phyloP scores from a whole-genome alignment of 53 echinoderm and acorn worm species.

The Zoroaster sp. region DNA sequence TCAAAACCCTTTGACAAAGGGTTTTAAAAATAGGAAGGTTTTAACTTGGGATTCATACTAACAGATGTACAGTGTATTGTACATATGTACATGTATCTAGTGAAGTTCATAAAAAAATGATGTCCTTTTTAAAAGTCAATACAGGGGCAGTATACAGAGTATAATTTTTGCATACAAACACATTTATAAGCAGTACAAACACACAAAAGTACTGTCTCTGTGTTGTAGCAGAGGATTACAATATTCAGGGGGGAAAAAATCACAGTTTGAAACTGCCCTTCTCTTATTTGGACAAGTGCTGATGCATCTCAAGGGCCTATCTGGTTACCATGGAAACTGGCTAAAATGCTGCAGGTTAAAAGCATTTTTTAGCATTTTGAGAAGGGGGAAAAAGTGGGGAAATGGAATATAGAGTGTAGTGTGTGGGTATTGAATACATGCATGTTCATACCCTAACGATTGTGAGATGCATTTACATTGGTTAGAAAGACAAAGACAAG shows the following conservation, averaged over 20 bases:
- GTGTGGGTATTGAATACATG: background rate
- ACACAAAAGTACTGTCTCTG: too few relatives aligned
- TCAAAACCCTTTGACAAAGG: too few relatives aligned
- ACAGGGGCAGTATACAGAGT: too few relatives aligned
- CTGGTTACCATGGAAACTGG: slow-evolving; percentile 9
- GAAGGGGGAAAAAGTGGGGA: background rate
- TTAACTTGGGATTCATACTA: too few relatives aligned
- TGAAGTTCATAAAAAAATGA: too few relatives aligned
- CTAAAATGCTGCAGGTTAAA: slow-evolving; percentile 12
- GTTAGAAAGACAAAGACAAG: background rate
- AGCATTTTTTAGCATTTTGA: slow-evolving; percentile 12
- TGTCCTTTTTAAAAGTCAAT: too few relatives aligned
- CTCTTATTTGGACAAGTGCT: background rate
- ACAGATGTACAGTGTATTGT: too few relatives aligned
- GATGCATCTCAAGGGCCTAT: slow-evolving; percentile 15
- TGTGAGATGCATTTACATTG: background rate
- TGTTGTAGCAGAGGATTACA: too few relatives aligned
- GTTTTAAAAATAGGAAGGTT: too few relatives aligned
- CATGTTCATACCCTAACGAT: background rate
- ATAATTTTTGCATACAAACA: too few relatives aligned
- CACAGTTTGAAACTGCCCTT: background rate
- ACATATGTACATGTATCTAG: too few relatives aligned
- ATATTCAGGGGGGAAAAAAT: background rate
- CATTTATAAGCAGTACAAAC: too few relatives aligned
- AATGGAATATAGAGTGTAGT: background rate